phyloP scores from a whole-genome alignment of 2,888 invertebrate species.

The Gastrophysa polygoni region DNA sequence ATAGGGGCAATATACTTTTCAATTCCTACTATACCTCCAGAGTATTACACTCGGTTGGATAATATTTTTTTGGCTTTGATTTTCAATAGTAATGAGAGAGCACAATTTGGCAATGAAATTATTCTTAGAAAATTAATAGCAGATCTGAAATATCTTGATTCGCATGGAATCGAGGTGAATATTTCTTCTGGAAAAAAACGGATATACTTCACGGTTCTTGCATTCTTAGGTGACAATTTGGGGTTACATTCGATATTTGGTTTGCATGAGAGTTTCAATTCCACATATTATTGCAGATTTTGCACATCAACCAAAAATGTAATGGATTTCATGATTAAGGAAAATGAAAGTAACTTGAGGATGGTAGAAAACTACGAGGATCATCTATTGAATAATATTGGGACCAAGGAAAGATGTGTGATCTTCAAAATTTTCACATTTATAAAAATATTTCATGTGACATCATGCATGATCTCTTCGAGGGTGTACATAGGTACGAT shows the following conservation, averaged over 20 bases:
- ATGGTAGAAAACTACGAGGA: conserved; percentile 9
- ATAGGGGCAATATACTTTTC: conserved; percentile 17
- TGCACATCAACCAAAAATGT: conserved; percentile 21
- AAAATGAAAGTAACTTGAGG: conserved; percentile 9
- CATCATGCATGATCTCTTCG: conserved; percentile 48
- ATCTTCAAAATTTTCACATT: conserved; percentile 41
- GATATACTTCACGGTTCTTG: conserved; percentile 27
- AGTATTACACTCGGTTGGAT: conserved; percentile 14
- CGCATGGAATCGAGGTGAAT: conserved; percentile 16
- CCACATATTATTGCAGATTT: conserved; percentile 34
- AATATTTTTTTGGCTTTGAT: conserved; percentile 25
- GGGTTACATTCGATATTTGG: conserved; percentile 38
- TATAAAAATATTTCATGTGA: conserved; percentile 45
- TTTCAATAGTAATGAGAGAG: conserved; percentile 21
- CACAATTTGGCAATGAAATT: conserved; percentile 23
- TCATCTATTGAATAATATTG: conserved; percentile 14
- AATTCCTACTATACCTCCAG: conserved; percentile 20
- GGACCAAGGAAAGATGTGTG: conserved; percentile 40
- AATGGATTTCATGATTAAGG: conserved; percentile 1
- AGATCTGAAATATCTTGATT: conserved; percentile 17
- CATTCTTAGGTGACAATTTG: conserved; percentile 37
- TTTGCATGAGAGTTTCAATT: conserved; percentile 35
- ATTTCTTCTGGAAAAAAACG: conserved; percentile 14
- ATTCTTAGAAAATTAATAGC: conserved; percentile 19
- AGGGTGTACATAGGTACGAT: conserved; percentile 44